phyloP scores from a whole-genome alignment of 37 sponge, comb jelly and placozoan genomes.

The Sycon ciliatum region DNA sequence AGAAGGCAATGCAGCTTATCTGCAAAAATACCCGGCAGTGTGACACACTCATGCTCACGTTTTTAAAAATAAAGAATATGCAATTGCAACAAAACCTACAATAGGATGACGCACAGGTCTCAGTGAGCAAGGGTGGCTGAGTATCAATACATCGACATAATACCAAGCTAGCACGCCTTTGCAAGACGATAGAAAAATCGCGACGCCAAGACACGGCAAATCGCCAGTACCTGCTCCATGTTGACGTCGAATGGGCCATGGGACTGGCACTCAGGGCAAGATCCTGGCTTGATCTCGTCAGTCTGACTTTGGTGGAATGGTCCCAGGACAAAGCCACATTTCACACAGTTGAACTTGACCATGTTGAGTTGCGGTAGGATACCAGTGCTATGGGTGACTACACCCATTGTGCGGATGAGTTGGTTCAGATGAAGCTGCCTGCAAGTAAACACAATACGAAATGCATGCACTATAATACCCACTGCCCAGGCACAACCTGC shows the following conservation, averaged over 20 bases:
- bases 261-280: conserved; percentile 97
- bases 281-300: conserved; percentile 85
- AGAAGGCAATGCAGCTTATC: too few relatives aligned
- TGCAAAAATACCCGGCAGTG: too few relatives aligned
- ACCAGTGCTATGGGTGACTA: conserved; percentile 85
- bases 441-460: not conserved
- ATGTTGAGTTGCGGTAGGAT: conserved; percentile 94
- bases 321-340: conserved; percentile 82
- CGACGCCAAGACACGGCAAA: too few relatives aligned
- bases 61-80: too few relatives aligned
- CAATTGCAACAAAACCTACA: too few relatives aligned
- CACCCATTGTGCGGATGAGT: conserved; percentile 85
- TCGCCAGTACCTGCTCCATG: conserved; percentile 96
- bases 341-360: conserved; percentile 90
- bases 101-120: too few relatives aligned
- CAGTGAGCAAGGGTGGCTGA: too few relatives aligned
- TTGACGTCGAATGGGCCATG: conserved; percentile 98
- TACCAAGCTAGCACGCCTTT: too few relatives aligned
- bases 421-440: conserved; percentile 98
- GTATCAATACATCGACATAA: too few relatives aligned
- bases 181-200: too few relatives aligned
- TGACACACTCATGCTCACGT: too few relatives aligned
- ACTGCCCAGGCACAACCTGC: too few relatives aligned
- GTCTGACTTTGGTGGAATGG: conserved; percentile 90
- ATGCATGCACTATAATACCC: not conserved